A percentile compares a stretch with the other conserved stretches of the same genome.
These are phyloP conservation scores for Thaumetopoea pityocampa DNA, from an alignment of 1,140 invertebrate genomes.

Conservation along the genomic window DNA sequence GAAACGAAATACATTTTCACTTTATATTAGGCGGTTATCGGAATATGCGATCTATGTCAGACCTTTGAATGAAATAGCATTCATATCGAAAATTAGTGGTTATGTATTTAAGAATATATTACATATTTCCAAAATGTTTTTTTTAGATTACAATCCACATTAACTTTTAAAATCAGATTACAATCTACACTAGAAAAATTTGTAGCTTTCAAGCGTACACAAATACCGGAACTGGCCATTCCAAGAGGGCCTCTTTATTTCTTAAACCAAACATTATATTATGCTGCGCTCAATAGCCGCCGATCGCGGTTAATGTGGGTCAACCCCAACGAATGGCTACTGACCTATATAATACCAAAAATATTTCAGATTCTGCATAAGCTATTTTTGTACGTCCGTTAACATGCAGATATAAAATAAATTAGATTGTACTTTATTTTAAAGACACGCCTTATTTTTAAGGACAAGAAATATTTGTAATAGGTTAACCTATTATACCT, in stretches of 20 bases:
- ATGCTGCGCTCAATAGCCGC: neutral
- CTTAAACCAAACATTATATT: neutral
- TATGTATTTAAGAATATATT: too few species aligned
- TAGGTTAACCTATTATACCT: neutral
- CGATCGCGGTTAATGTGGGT: conserved; percentile 14
- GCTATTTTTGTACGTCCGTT: conserved; percentile 9
- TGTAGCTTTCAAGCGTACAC: too few species aligned
- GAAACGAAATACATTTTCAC: too few species aligned
- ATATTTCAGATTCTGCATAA: conserved; percentile 16
- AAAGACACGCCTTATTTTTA: neutral
- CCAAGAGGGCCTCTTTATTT: neutral
- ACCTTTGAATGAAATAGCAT: too few species aligned
- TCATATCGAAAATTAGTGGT: too few species aligned
- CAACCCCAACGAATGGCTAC: conserved; percentile 17
- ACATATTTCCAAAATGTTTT: too few species aligned
- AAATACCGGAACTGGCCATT: conserved; percentile 8
- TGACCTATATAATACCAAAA: conserved; percentile 20
- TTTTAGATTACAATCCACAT: too few species aligned
- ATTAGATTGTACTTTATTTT: neutral
- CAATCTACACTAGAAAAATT: too few species aligned
- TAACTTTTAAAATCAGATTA: too few species aligned
- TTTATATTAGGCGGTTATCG: too few species aligned
- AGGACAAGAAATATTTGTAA: neutral
- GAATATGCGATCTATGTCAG: too few species aligned
- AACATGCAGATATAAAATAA: neutral